These are phyloP conservation scores for Hyperoplus lanceolatus DNA, from an alignment of 2,797 vertebrate genomes.

Conservation along the genomic window DNA sequence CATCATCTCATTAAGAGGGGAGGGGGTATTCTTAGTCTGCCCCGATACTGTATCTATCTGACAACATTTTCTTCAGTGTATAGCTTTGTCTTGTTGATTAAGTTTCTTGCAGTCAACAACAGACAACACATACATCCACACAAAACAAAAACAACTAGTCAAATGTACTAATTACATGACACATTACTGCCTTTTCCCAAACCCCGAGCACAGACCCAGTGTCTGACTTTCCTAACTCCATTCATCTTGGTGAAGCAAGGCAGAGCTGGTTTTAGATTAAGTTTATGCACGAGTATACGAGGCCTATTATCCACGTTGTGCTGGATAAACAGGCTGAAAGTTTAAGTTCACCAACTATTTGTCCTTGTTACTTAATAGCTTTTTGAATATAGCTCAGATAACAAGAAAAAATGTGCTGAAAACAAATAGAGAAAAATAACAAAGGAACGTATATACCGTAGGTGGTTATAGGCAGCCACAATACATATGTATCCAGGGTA, in stretches of 20 bases:
- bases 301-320: constrained; percentile 38
- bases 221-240: constrained; percentile 37
- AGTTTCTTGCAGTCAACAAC: constrained; percentile 11
- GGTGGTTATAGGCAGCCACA: too few species aligned
- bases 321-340: constrained; percentile 35
- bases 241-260: constrained; percentile 22
- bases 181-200: constrained; percentile 30
- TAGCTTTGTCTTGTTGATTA: constrained; percentile 5
- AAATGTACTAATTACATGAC: constrained; percentile 42
- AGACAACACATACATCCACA: neutral
- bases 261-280: constrained; percentile 23
- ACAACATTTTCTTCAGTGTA: constrained; percentile 16
- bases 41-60: constrained; percentile 6
- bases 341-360: constrained; percentile 39
- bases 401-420: constrained; percentile 4
- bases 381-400: constrained; percentile 26
- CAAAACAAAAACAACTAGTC: constrained; percentile 25
- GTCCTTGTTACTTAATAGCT: constrained; percentile 28
- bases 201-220: constrained; percentile 34
- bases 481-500: too few species aligned
- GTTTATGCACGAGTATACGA: constrained; percentile 32
- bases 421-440: neutral
- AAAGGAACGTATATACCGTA: neutral
- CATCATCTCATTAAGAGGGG: constrained; percentile 6
- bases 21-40: neutral